Percentiles rank a stretch among this genome's conserved stretches.
phyloP scores from a whole-genome alignment of 2,888 invertebrate genomes.

The Bhutanitis thaidina region DNA sequence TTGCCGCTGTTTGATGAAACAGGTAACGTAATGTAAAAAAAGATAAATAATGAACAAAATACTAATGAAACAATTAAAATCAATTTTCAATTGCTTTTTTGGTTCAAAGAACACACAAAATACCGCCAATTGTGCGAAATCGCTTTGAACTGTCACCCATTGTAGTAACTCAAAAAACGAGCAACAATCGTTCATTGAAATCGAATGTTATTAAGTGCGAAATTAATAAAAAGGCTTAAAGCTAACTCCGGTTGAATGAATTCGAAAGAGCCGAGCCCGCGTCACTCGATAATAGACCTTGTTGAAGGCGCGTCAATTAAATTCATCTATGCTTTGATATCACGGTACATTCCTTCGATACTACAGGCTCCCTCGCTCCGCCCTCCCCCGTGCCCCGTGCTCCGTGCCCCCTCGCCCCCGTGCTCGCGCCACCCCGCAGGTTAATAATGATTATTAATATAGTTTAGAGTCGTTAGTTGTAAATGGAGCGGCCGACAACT shows the following conservation, averaged over 20 bases:
- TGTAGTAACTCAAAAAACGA: conserved; percentile 16
- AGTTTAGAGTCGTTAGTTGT: conserved; percentile 66
- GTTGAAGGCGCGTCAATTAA: conserved; percentile 57
- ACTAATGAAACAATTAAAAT: not conserved
- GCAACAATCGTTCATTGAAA: conserved; percentile 18
- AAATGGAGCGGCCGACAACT: conserved; percentile 61
- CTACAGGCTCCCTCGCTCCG: conserved; percentile 7
- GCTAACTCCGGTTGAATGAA: conserved; percentile 40
- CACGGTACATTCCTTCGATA: conserved; percentile 34
- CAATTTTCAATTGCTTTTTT: not conserved
- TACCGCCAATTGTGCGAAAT: conserved; percentile 18
- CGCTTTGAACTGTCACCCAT: conserved; percentile 16
- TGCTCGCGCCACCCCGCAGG: conserved; percentile 34
- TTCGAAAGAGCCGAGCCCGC: conserved; percentile 44
- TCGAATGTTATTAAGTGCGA: conserved; percentile 44
- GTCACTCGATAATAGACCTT: conserved; percentile 45
- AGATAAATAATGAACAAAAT: not conserved
- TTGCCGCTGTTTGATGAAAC: too few relatives aligned
- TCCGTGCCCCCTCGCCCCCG: conserved; percentile 12
- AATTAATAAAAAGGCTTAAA: conserved; percentile 61
- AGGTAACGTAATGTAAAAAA: too few relatives aligned
- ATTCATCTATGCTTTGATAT: conserved; percentile 53
- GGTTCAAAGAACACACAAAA: not conserved
- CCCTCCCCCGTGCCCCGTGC: conserved; percentile 11
- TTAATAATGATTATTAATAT: conserved; percentile 76